phyloP scores from a whole-genome alignment of 2,797 vertebrate species.

The Remorina albescens region DNA sequence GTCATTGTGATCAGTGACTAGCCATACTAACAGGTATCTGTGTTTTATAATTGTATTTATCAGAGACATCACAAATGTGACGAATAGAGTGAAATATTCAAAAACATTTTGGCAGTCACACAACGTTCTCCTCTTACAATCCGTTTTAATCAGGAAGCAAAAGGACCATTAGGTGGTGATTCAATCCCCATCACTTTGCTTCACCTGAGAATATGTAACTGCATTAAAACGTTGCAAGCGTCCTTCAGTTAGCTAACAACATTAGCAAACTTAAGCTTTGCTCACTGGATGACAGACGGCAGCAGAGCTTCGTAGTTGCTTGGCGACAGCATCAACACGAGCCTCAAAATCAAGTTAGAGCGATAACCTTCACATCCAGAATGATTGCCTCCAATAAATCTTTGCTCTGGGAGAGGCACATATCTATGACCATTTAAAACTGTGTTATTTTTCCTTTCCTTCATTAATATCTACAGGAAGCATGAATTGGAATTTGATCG shows the following conservation, averaged over 20 bases:
- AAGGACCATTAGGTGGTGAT: background rate
- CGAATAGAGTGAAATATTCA: background rate
- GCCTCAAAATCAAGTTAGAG: constrained; percentile 18
- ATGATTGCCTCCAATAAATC: constrained; percentile 13
- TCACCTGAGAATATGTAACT: background rate
- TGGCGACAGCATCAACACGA: constrained; percentile 10
- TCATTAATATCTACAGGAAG: background rate
- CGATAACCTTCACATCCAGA: constrained; percentile 7
- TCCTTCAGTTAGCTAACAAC: background rate
- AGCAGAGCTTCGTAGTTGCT: constrained; percentile 15
- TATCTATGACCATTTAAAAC: constrained; percentile 13
- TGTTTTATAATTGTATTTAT: constrained; percentile 1
- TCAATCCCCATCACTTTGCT: background rate
- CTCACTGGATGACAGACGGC: background rate
- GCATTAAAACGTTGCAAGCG: background rate
- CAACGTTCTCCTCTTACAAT: background rate
- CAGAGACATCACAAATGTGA: background rate
- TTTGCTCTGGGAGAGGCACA: constrained; percentile 17
- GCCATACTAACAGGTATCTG: background rate
- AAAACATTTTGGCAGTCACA: too few relatives aligned
- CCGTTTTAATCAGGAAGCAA: background rate
- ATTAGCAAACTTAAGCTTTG: background rate
- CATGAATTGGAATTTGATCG: constrained; percentile 12
- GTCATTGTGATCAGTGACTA: background rate
- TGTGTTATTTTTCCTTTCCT: constrained; percentile 19